phyloP scores from a whole-genome alignment of 2,113 vertebrate species.

The Callocephalon fimbriatum region DNA sequence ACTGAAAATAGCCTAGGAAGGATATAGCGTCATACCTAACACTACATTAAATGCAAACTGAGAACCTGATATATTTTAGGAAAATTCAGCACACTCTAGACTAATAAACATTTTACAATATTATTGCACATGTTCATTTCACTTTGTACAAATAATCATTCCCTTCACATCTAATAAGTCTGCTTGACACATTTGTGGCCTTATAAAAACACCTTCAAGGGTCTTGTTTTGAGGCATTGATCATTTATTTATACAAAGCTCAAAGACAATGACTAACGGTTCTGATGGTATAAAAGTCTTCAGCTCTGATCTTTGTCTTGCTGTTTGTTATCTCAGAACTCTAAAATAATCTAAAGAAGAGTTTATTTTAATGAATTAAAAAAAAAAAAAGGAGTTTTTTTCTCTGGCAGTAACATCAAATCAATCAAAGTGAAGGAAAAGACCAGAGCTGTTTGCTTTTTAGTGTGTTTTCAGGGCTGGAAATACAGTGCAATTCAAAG shows the following conservation, averaged over 20 bases:
- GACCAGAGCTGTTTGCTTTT: background rate
- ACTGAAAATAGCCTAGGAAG: constrained; percentile 86
- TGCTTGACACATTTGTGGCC: constrained; percentile 86
- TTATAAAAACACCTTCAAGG: constrained; percentile 84
- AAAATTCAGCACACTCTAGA: constrained; percentile 89
- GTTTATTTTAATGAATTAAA: constrained; percentile 64
- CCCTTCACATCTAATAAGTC: constrained; percentile 90
- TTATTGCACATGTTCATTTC: constrained; percentile 88
- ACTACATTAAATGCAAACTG: constrained; percentile 89
- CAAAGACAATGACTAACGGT: constrained; percentile 77
- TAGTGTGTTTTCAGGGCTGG: background rate
- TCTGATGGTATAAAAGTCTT: constrained; percentile 70
- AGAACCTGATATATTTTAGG: constrained; percentile 89
- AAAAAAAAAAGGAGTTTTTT: background rate
- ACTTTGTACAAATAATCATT: constrained; percentile 89
- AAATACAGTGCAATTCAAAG: background rate
- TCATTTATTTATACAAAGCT: constrained; percentile 81
- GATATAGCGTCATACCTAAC: constrained; percentile 89
- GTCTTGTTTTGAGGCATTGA: constrained; percentile 81
- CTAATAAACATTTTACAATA: constrained; percentile 90
- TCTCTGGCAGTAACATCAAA: constrained; percentile 64
- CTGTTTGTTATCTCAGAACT: constrained; percentile 69
- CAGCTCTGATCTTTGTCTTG: constrained; percentile 69
- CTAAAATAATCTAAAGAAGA: constrained; percentile 68
- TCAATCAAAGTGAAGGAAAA: constrained; percentile 72